A percentile compares a stretch with the other conserved stretches of the same genome.
phyloP scores from a whole-genome alignment of 2,797 vertebrate species.

The Bradypodion ventrale region DNA sequence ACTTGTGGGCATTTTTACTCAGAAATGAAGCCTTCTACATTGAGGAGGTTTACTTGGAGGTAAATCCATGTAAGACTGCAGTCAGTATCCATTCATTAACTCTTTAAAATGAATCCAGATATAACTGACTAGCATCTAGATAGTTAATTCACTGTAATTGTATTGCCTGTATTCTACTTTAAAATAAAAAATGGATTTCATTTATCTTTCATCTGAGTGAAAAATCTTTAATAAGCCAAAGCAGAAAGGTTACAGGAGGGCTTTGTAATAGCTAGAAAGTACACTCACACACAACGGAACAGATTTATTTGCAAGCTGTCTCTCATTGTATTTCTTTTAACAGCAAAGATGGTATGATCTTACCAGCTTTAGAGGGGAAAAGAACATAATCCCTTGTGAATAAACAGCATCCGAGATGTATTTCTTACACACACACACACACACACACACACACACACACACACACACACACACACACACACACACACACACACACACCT shows the following conservation, averaged over 20 bases:
- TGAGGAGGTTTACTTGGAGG: not conserved
- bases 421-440: too few species aligned
- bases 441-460: too few species aligned
- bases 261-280: conserved; percentile 50
- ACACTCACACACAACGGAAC: conserved; percentile 31
- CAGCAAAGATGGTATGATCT: conserved; percentile 62
- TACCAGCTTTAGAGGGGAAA: conserved; percentile 61
- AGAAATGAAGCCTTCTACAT: not conserved
- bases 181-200: conserved; percentile 1
- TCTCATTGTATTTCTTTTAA: conserved; percentile 60
- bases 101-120: not conserved
- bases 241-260: conserved; percentile 17
- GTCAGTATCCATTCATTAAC: not conserved
- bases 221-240: conserved; percentile 37
- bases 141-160: conserved; percentile 36
- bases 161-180: conserved; percentile 28
- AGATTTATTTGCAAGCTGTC: conserved; percentile 61
- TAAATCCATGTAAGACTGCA: not conserved
- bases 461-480: too few species aligned
- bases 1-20: not conserved
- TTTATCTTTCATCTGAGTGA: not conserved
- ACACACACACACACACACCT: too few species aligned
- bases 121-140: not conserved
- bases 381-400: conserved; percentile 65
- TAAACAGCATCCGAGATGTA: conserved; percentile 53